Evolutionary conservation across 2,113 vertebrate genomes (phyloP).

Genomic region (Merops nubicus): DNA sequence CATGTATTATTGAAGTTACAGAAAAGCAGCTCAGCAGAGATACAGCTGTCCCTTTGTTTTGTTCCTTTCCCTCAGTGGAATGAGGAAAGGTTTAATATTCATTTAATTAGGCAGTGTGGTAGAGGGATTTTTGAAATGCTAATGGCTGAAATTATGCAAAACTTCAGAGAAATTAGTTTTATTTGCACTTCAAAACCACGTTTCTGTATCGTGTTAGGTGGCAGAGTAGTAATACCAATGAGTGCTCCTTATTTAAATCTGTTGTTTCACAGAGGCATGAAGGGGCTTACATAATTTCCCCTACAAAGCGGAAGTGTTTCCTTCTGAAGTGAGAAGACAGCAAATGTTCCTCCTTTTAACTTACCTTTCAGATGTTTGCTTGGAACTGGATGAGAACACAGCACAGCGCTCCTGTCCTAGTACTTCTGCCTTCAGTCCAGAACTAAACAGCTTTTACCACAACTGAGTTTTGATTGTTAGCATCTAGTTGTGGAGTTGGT

Average conservation of each 20-base stretch:
- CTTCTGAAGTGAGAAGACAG: background rate
- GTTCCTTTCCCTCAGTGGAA: constrained; percentile 29
- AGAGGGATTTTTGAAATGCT: constrained; percentile 64
- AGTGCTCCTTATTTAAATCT: background rate
- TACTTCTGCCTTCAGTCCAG: background rate
- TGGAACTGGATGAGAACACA: background rate
- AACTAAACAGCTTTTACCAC: background rate
- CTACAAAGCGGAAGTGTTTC: background rate
- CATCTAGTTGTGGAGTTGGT: background rate
- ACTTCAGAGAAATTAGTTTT: constrained; percentile 43
- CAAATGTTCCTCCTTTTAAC: background rate
- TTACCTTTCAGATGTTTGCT: background rate
- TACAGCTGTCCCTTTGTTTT: constrained; percentile 66
- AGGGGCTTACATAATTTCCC: background rate
- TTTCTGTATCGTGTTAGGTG: constrained; percentile 1
- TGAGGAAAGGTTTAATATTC: constrained; percentile 65
- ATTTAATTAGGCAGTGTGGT: constrained; percentile 49
- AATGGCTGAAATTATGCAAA: constrained; percentile 54
- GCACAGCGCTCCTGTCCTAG: background rate
- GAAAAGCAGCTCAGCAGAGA: constrained; percentile 38
- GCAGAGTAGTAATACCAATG: background rate
- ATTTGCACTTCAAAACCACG: constrained; percentile 35
- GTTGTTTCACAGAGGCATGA: background rate
- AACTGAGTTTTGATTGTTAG: background rate
- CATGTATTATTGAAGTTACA: constrained; percentile 30